Base-by-base conservation (phyloP, 2,888 invertebrate species). In the Scotopteryx bipunctaria region DNA sequence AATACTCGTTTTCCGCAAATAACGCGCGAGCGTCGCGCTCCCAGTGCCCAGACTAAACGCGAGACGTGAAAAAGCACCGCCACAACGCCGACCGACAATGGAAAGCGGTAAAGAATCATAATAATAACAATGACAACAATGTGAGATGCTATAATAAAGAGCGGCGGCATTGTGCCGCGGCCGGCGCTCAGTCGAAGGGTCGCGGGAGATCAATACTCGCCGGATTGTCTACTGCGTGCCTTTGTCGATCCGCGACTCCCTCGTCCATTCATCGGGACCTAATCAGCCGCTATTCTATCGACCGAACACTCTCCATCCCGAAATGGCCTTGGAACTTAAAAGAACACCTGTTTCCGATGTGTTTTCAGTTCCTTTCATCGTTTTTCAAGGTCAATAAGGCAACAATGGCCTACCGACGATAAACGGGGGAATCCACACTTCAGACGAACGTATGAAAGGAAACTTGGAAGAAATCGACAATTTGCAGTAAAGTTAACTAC, bases 81-180 rank as follows among this genome's bases (percentile, higher is more conserved):
- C 90, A 81, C 87, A 88, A 86, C 88, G 90, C 83, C 83, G 85
- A 78, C 86, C 89, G 88, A 90, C 90, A 90, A 90, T 90, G 89
- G 88, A 90, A 90, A 90, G 90, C 90, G 89, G 89, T 86, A 88
- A 90, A 90, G 90, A 90, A 89, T 90, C 90, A 90, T 90, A 90
- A 90, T 89, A 90, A 90, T 90, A 90, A 90, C 90, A 90, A 90
- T 90, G 89, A 90, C 90, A 90, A 90, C 90, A 90, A 90, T 90
- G 89, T 90, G 89, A 89, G 90, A 90, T 90, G 89, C 84, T 89
- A 90, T 90, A 90, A 90, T 90, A 90, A 90, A 89, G 89, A 89
- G 87, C 84, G 78, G 79, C 84, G 87, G 86, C 85, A 88, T 89
- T 90, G 89, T 89, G 88, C 85, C 79, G 77, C 86, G 85, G 85